A percentile compares a stretch with the other conserved stretches of the same genome.
Conservation (phyloP, 2,888 invertebrate genomes). For the Cylloceria caligata region DNA sequence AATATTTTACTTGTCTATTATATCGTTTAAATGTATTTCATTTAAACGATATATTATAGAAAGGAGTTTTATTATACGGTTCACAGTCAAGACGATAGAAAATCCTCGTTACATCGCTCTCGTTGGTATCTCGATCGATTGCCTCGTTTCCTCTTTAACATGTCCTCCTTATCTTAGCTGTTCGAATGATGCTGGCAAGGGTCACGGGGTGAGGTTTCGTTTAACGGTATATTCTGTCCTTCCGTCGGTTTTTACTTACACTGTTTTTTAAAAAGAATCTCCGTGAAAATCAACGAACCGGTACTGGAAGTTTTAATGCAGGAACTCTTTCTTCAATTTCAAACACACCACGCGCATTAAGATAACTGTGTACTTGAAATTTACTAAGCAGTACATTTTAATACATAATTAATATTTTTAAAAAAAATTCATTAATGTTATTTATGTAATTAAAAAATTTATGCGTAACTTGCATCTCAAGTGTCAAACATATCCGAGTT, state of each 20-base stretch:
- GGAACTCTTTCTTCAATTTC: too few species aligned
- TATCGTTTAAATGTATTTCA: background rate
- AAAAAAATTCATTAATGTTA: too few species aligned
- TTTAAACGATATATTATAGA: constrained; percentile 2
- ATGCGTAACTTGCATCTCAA: too few species aligned
- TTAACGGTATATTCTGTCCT: constrained; percentile 80
- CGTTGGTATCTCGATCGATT: constrained; percentile 69
- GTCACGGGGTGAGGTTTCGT: constrained; percentile 82
- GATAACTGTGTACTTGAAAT: too few species aligned
- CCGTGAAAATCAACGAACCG: too few species aligned
- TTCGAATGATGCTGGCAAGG: constrained; percentile 73
- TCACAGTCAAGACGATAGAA: background rate
- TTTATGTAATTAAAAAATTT: too few species aligned
- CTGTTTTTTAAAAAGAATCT: too few species aligned
- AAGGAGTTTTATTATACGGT: constrained; percentile 6
- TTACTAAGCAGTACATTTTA: too few species aligned
- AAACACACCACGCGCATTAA: too few species aligned
- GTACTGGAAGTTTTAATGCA: too few species aligned
- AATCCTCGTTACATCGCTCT: constrained; percentile 72
- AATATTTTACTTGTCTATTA: background rate
- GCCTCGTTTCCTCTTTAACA: constrained; percentile 23
- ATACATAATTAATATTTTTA: too few species aligned
- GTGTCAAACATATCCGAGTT: too few species aligned
- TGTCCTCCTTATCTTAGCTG: background rate
- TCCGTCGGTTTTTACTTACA: constrained; percentile 64